Evolutionary conservation across 64 coral and sea anemone species (phyloP).

Genomic region (Montipora efflorescens): DNA sequence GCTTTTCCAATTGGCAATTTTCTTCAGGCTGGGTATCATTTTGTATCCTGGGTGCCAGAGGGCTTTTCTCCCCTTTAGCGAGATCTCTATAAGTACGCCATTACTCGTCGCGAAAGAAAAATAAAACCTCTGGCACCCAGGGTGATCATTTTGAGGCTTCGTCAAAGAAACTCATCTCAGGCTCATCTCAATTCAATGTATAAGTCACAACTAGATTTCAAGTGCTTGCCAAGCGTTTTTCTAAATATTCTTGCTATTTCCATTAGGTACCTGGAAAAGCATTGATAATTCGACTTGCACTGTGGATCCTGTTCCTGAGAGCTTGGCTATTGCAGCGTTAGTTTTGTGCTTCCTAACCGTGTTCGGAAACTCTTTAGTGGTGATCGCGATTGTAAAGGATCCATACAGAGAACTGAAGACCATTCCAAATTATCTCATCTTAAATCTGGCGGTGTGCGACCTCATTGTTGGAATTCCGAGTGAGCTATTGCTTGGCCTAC

Average conservation of each 20-base stretch:
- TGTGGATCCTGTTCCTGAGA: neutral
- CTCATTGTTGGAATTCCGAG: slow-evolving; percentile 72
- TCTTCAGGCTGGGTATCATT: too few relatives aligned
- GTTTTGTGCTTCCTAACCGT: slow-evolving; percentile 57
- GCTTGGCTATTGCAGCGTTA: neutral
- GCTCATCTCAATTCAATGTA: too few relatives aligned
- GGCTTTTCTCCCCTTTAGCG: too few relatives aligned
- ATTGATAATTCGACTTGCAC: neutral
- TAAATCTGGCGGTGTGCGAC: slow-evolving; percentile 85
- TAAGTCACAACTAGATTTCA: too few relatives aligned
- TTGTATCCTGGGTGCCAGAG: too few relatives aligned
- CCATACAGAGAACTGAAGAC: slow-evolving; percentile 88
- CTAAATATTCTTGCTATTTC: neutral
- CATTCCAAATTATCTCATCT: slow-evolving; percentile 77
- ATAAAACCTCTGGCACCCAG: too few relatives aligned
- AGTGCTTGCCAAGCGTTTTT: neutral
- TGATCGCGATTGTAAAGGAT: slow-evolving; percentile 65
- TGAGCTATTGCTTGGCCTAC: slow-evolving; percentile 68
- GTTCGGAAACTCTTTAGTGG: slow-evolving; percentile 77
- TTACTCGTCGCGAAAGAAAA: too few relatives aligned
- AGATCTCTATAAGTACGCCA: too few relatives aligned
- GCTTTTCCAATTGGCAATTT: too few relatives aligned
- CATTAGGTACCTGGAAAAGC: neutral
- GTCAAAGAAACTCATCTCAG: too few relatives aligned
- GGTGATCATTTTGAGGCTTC: too few relatives aligned